Evolutionary conservation across 2,113 vertebrate species (phyloP), one percentile per base, ranked within the genome.

Genomic region (Leuciscus idus): DNA sequence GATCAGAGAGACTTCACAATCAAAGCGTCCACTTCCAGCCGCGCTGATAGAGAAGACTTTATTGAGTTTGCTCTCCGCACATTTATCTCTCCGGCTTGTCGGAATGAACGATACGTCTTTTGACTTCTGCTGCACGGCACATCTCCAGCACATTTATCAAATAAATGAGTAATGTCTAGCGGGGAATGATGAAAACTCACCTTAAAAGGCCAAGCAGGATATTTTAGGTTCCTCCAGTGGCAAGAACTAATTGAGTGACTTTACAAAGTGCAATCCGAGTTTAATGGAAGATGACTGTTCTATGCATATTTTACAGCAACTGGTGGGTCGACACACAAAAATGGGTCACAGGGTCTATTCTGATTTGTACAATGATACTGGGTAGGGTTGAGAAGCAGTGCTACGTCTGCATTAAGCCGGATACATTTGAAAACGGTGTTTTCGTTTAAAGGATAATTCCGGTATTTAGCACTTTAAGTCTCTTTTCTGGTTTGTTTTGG

Each of bases 121-220:
- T 9, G 33, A 75, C 23, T 84, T 28, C 10, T 73, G 81, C 33
- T 21, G 30, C 30, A 4, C 30, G 3, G 6, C 7, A 57, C 23
- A 17, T 76, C 50, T 78, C 55, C 0, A 43, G 21, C 3, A 17
- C 77, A 80, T 80, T 80, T n/a, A 80, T 61, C 77, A 80, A 61
- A 62, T 61, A 61, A 26, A 80, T 61, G 77, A 80, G 55, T 61
- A 43, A 61, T 80, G 77, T 79, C 55, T 21, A 5, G 17, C 6
- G 13, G 55, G 55, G 76, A 43, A 80, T 80, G 77, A 79, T 79
- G 55, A 80, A 61, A 80, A 26, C 55, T 59, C 30, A 59, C 30
- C 52, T 75, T 57, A n/a, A 59, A 8, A 78, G 13, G 76, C 50
- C 52, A 55, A 55, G 57, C 19, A 36, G 50, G 76, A 55, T 78